Conservation (phyloP, 2,113 vertebrate species). For the Ageneiosus marmoratus region DNA sequence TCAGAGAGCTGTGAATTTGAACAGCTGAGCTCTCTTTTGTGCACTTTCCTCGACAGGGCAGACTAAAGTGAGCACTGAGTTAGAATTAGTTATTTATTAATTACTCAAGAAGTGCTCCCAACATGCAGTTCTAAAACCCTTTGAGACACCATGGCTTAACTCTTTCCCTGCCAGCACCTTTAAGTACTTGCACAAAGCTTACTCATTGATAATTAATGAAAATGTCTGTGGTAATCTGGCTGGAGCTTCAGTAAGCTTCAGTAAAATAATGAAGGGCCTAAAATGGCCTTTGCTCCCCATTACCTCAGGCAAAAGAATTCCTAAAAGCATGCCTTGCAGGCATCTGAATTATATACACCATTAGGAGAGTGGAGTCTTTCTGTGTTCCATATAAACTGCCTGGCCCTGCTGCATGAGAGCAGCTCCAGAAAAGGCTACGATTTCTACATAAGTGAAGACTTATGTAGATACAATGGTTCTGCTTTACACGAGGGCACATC, state of each 20-base stretch:
- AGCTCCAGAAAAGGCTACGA: constrained; percentile 80
- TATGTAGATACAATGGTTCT: constrained; percentile 86
- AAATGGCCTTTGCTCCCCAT: constrained; percentile 97
- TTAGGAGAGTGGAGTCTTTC: constrained; percentile 91
- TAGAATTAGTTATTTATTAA: constrained; percentile 84
- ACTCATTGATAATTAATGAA: constrained; percentile 99
- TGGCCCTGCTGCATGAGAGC: constrained; percentile 73
- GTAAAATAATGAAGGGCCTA: constrained; percentile 98
- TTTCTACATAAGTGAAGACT: constrained; percentile 85
- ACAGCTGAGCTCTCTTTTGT: constrained; percentile 62
- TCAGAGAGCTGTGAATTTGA: constrained; percentile 79
- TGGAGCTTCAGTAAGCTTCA: constrained; percentile 94
- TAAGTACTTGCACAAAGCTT: constrained; percentile 80
- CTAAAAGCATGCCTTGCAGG: constrained; percentile 98
- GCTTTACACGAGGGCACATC: constrained; percentile 52
- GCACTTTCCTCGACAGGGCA: constrained; percentile 50
- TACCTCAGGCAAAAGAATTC: constrained; percentile 98
- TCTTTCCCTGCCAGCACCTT: constrained; percentile 59
- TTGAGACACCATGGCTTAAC: constrained; percentile 35
- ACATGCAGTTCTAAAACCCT: constrained; percentile 12
- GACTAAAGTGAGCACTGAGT: constrained; percentile 68
- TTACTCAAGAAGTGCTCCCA: constrained; percentile 86
- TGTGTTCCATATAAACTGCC: constrained; percentile 89
- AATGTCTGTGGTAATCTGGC: constrained; percentile 96
- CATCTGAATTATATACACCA: constrained; percentile 99